Evolutionary conservation across 2,797 vertebrate species (phyloP).

Genomic region (Eidolon dupreanum): DNA sequence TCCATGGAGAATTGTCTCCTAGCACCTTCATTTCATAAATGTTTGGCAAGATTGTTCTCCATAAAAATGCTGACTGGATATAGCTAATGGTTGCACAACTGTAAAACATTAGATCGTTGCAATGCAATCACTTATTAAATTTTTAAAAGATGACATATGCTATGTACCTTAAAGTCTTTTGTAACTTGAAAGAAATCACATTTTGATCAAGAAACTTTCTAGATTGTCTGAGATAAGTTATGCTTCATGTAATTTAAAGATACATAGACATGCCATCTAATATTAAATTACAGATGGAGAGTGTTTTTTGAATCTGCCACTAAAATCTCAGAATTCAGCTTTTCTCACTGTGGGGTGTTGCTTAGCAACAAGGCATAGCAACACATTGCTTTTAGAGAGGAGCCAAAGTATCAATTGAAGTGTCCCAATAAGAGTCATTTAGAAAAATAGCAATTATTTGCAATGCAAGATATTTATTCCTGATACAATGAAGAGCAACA

Average conservation of each 20-base stretch:
- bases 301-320: not conserved
- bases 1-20: not conserved
- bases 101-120: not conserved
- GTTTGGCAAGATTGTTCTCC: not conserved
- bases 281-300: slow-evolving; percentile 61
- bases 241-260: not conserved
- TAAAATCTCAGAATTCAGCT: not conserved
- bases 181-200: not conserved
- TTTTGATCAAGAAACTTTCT: not conserved
- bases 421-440: slow-evolving; percentile 12
- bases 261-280: not conserved
- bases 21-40: not conserved
- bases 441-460: not conserved
- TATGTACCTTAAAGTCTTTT: slow-evolving; percentile 29
- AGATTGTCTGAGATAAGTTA: not conserved
- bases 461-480: not conserved
- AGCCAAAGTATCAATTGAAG: not conserved
- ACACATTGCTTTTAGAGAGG: not conserved
- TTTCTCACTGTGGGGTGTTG: accelerated
- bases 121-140: not conserved
- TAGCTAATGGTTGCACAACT: not conserved
- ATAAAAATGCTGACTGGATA: not conserved
- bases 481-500: slow-evolving; percentile 53
- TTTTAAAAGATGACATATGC: not conserved
- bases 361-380: slow-evolving; percentile 13